phyloP scores from a whole-genome alignment of 2,113 vertebrate species.

The Prunella fulvescens region DNA sequence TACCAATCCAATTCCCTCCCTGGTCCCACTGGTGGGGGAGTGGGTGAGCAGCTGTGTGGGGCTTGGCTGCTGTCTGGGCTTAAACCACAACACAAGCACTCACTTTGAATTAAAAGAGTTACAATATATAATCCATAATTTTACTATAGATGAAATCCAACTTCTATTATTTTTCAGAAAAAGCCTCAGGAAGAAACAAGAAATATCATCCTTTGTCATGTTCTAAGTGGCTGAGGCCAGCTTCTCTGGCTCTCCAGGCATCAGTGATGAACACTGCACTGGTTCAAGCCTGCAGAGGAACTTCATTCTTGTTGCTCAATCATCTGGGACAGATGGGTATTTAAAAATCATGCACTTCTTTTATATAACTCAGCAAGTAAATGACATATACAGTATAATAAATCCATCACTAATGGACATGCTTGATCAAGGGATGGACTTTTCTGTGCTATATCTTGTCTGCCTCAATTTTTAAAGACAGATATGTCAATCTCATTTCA shows the following conservation, averaged over 20 bases:
- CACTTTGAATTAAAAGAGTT: not conserved
- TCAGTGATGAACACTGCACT: not conserved
- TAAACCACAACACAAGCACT: not conserved
- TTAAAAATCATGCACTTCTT: slow-evolving; percentile 1
- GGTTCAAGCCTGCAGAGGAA: not conserved
- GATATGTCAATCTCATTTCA: not conserved
- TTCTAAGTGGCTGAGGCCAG: not conserved
- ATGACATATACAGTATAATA: not conserved
- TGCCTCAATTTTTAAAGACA: not conserved
- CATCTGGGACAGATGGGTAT: not conserved
- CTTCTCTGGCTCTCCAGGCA: not conserved
- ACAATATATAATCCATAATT: not conserved
- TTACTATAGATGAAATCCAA: not conserved
- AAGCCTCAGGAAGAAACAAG: not conserved
- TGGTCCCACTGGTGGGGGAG: no score
- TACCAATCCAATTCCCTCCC: accelerated
- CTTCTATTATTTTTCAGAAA: not conserved
- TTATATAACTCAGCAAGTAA: not conserved
- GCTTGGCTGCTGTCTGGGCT: not conserved
- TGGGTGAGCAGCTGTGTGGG: accelerated
- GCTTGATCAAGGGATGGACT: not conserved
- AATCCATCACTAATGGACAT: not conserved
- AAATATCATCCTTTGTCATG: not conserved
- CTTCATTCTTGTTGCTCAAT: not conserved
- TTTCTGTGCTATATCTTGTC: not conserved